Conservation (phyloP, 1,140 invertebrate genomes). For the Drosophila seguyi region DNA sequence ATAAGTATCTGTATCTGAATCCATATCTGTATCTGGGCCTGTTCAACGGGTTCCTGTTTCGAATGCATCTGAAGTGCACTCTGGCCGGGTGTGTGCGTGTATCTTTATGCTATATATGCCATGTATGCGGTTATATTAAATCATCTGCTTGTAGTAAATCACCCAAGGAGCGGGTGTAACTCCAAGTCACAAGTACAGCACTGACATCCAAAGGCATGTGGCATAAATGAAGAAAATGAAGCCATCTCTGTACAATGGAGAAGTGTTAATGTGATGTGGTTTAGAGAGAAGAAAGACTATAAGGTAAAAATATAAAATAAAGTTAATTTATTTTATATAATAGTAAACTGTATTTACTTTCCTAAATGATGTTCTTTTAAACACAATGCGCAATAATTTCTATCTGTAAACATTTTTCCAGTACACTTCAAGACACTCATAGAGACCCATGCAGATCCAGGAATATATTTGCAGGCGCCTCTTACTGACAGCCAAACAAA, state of each 20-base stretch:
- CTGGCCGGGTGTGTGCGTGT: conserved; percentile 28
- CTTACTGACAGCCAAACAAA: conserved; percentile 62
- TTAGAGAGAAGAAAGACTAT: neutral
- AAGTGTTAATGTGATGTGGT: conserved; percentile 27
- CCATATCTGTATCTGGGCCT: conserved; percentile 34
- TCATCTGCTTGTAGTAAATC: conserved; percentile 81
- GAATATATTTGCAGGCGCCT: conserved; percentile 54
- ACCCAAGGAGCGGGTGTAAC: conserved; percentile 36
- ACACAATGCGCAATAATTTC: neutral
- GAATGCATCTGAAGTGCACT: conserved; percentile 70
- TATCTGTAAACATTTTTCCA: neutral
- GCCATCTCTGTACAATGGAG: conserved; percentile 51
- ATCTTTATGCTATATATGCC: conserved; percentile 5
- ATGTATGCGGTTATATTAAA: conserved; percentile 78
- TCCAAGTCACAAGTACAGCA: conserved; percentile 66
- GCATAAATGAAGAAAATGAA: conserved; percentile 43
- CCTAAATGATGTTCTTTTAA: no score
- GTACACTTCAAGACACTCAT: neutral
- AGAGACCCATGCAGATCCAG: conserved; percentile 11
- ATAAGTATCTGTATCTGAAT: conserved; percentile 37
- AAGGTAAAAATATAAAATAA: neutral
- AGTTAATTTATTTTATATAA: neutral
- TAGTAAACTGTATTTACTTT: no score
- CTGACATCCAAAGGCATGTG: conserved; percentile 40
- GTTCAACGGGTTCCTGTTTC: conserved; percentile 39